Evolutionary conservation across 92 coral and sea anemone species (phyloP), one percentile per base, ranked within the genome.

Genomic region (Zoanthus gigantus): DNA sequence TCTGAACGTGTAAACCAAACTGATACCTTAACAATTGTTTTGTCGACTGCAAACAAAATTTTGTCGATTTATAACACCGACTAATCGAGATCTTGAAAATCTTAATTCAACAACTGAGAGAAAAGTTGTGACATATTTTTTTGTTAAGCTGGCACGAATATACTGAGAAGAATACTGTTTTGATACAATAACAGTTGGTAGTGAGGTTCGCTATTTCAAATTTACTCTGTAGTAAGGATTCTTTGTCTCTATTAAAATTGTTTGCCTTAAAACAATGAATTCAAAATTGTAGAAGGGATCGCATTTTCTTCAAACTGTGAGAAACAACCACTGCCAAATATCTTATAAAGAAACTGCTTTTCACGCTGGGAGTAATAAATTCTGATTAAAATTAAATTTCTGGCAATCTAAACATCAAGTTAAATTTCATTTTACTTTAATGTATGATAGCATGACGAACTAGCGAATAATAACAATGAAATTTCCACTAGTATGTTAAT

Each of bases 301-400:
- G 44, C 6, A 81, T 53, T 79, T 79, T 48, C 66, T 37, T 81
- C 85, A 81, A 81, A 81, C 74, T 66, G 85, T 65, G 85, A 18
- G 44, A 66, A 81, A 34, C 66, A 66, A 81, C 58, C 74, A 65
- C 54, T 57, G 31, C 74, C 44, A 23, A 66, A 44, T 18, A 66
- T 46, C 61, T 68, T 45, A 79, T 73, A 79, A 61, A 61, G 74
- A 79, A 45, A 81, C 74, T 81, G 65, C 85, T 44, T 81, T 80
- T 81, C 85, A 66, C 18, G 75, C 74, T 81, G 85, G 42, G 85
- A 52, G 74, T 46, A 81, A 81, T 81, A 71, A 81, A 65, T 46
- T 47, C 23, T 23, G 74, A 81, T 81, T 81, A 66, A 66, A 65
- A 44, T 65, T 46, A 81, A 81, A 81, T 81, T 47, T 66, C 11